These are phyloP conservation scores for Megaceryle alcyon DNA, from an alignment of 2,797 vertebrate species.

Conservation along the genomic window DNA sequence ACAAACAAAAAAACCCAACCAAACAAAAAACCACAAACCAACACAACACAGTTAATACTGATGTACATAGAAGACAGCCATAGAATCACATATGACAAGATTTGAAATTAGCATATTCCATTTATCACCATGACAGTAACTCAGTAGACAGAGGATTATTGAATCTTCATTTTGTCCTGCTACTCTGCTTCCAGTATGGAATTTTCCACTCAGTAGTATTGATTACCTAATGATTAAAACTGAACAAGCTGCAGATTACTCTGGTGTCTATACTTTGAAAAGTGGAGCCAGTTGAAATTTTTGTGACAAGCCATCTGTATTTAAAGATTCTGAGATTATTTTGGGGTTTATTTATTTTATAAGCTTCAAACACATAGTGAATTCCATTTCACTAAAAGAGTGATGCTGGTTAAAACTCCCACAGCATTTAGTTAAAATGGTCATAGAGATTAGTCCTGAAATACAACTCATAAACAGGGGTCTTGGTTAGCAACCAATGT, in stretches of 20 bases:
- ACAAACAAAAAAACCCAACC: not conserved
- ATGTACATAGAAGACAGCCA: not conserved
- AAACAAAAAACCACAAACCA: not conserved
- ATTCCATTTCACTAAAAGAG: conserved; percentile 61
- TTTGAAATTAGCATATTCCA: conserved; percentile 14
- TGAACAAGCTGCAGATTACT: not conserved
- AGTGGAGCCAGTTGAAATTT: conserved; percentile 3
- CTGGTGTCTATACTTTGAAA: not conserved
- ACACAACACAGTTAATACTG: not conserved
- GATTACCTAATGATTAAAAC: conserved; percentile 23
- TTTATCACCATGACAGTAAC: conserved; percentile 13
- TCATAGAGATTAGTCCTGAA: conserved; percentile 69
- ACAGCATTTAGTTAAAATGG: conserved; percentile 60
- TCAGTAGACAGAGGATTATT: conserved; percentile 12
- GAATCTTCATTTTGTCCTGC: conserved; percentile 30
- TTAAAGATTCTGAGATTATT: conserved; percentile 58
- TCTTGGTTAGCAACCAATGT: conserved; percentile 59
- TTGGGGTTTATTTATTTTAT: conserved; percentile 58
- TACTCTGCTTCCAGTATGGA: not conserved
- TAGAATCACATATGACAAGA: not conserved
- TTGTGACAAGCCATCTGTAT: conserved; percentile 1
- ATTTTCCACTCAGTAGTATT: not conserved
- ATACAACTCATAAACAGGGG: conserved; percentile 66
- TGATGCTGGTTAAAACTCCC: conserved; percentile 19
- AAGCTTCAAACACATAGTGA: conserved; percentile 52